These are phyloP conservation scores for Erethizon dorsatum DNA, from an alignment of 2,797 vertebrate species.

Conservation along the genomic window DNA sequence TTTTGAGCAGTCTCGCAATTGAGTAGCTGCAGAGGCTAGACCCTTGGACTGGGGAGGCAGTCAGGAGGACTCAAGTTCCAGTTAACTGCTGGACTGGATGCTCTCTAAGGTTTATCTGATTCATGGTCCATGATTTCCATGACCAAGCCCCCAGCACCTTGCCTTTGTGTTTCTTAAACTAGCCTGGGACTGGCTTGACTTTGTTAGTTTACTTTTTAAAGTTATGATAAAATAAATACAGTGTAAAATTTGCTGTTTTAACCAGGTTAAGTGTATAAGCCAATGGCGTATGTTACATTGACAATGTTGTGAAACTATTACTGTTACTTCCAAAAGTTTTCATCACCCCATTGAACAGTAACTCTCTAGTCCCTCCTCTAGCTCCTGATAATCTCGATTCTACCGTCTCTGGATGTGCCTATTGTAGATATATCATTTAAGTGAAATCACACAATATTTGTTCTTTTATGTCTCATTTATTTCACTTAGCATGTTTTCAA, in stretches of 20 bases:
- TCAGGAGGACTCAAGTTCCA: not conserved
- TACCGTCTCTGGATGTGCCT: not conserved
- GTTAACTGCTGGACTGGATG: not conserved
- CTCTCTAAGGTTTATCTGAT: not conserved
- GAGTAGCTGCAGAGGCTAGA: not conserved
- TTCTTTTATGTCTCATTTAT: not conserved
- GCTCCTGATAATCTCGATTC: not conserved
- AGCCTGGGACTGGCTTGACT: not conserved
- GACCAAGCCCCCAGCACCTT: not conserved
- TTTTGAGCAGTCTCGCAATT: not conserved
- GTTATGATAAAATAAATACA: not conserved
- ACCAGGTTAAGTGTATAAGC: not conserved
- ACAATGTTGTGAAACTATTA: not conserved
- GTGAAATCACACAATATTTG: not conserved
- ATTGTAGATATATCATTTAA: not conserved
- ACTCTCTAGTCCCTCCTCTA: not conserved
- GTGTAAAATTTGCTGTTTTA: constrained; percentile 38
- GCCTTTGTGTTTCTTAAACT: not conserved
- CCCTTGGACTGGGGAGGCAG: not conserved
- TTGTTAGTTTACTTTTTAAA: not conserved
- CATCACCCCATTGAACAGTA: not conserved
- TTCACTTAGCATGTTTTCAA: constrained; percentile 25
- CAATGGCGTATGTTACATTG: not conserved
- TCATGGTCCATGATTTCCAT: not conserved
- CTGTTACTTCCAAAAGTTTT: not conserved